phyloP scores from a whole-genome alignment of 1,140 invertebrate species.

The Diprion similis region DNA sequence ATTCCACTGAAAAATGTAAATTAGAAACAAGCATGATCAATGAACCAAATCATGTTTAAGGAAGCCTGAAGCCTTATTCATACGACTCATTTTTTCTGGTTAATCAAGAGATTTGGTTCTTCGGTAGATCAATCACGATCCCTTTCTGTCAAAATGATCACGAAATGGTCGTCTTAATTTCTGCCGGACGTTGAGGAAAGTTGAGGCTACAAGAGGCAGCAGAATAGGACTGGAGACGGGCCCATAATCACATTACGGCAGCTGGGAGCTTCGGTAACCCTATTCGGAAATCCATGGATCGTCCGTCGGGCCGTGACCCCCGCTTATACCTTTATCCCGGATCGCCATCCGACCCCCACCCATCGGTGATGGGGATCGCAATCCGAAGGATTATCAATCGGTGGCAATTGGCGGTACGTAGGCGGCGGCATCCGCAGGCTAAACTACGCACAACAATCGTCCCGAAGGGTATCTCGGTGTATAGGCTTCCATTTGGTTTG shows the following conservation, averaged over 20 bases:
- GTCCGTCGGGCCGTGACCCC: neutral
- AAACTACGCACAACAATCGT: neutral
- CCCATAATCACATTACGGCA: constrained; percentile 11
- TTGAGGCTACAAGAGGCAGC: too few relatives aligned
- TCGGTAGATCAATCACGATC: too few relatives aligned
- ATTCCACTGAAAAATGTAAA: too few relatives aligned
- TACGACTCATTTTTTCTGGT: too few relatives aligned
- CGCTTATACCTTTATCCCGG: neutral
- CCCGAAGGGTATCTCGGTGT: neutral
- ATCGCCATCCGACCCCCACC: neutral
- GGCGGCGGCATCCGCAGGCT: neutral
- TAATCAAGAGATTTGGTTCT: too few relatives aligned
- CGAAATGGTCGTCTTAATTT: too few relatives aligned
- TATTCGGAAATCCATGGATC: constrained; percentile 12
- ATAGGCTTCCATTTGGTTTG: neutral
- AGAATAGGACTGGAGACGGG: neutral
- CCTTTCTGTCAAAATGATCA: too few relatives aligned
- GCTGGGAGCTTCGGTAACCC: constrained; percentile 5
- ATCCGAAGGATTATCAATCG: constrained; percentile 2
- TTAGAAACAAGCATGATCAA: too few relatives aligned
- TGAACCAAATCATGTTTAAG: too few relatives aligned
- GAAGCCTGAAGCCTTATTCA: too few relatives aligned
- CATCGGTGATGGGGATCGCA: neutral
- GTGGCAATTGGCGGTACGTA: constrained; percentile 3
- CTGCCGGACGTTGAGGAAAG: too few relatives aligned